Evolutionary conservation across 2,797 vertebrate species (phyloP).

Genomic region (Tapirus indicus): DNA sequence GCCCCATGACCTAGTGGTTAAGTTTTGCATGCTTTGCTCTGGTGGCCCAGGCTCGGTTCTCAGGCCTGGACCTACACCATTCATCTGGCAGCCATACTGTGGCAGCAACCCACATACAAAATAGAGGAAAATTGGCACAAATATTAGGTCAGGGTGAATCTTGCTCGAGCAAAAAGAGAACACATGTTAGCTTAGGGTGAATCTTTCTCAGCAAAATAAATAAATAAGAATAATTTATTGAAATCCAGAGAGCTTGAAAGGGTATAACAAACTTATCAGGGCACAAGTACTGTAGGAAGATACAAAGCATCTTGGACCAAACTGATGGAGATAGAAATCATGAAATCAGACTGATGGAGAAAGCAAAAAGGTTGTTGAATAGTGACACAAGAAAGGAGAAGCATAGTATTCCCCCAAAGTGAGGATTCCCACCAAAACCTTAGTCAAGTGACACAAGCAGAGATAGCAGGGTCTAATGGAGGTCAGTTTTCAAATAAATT

Average conservation of each 20-base stretch:
- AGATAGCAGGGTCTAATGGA: background rate
- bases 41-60: too few species aligned
- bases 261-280: background rate
- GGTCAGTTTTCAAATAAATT: background rate
- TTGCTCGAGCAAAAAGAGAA: too few species aligned
- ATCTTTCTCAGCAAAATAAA: too few species aligned
- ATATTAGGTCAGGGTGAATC: too few species aligned
- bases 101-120: too few species aligned
- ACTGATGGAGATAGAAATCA: background rate
- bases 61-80: too few species aligned
- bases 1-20: too few species aligned
- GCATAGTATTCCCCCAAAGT: background rate
- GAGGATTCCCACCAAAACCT: background rate
- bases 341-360: background rate
- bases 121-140: too few species aligned
- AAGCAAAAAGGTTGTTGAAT: background rate
- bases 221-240: background rate
- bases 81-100: too few species aligned
- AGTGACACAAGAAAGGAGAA: background rate
- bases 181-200: too few species aligned
- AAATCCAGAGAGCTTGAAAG: background rate
- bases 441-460: background rate
- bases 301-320: background rate
- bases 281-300: background rate
- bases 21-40: too few species aligned